phyloP scores from a whole-genome alignment of 2,888 invertebrate genomes.

The Itoplectis maculator region DNA sequence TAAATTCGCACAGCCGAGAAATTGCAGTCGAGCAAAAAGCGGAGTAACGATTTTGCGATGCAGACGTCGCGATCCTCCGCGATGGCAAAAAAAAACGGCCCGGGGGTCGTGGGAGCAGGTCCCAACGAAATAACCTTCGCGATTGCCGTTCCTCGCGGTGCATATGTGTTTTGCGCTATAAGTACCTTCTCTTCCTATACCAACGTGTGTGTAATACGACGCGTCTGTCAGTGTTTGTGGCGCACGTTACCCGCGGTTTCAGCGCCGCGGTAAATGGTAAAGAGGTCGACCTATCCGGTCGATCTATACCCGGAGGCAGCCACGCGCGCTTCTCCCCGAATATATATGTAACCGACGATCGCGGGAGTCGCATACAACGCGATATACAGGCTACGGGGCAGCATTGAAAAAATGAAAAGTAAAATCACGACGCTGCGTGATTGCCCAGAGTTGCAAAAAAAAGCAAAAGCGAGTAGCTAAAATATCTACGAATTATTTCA shows the following conservation, averaged over 20 bases:
- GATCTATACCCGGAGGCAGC: slow-evolving; percentile 64
- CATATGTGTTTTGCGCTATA: slow-evolving; percentile 32
- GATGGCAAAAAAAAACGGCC: slow-evolving; percentile 40
- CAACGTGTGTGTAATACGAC: slow-evolving; percentile 26
- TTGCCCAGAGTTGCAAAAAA: background rate
- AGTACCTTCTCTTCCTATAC: slow-evolving; percentile 42
- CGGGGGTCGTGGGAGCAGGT: slow-evolving; percentile 60
- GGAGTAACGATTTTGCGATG: slow-evolving; percentile 50
- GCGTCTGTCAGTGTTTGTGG: too few relatives aligned
- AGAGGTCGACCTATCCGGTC: slow-evolving; percentile 66
- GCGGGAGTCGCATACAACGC: slow-evolving; percentile 17
- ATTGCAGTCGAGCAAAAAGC: background rate
- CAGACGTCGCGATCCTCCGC: slow-evolving; percentile 49
- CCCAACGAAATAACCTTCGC: slow-evolving; percentile 56
- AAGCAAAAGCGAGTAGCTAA: slow-evolving; percentile 17
- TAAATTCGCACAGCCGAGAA: background rate
- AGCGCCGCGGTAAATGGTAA: slow-evolving; percentile 58
- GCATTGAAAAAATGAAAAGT: slow-evolving; percentile 36
- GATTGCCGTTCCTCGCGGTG: slow-evolving; percentile 52
- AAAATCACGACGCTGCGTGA: slow-evolving; percentile 34
- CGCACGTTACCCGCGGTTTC: too few relatives aligned
- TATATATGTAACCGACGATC: slow-evolving; percentile 29
- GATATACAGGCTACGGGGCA: slow-evolving; percentile 5
- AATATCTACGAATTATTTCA: background rate
- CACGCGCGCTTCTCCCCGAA: slow-evolving; percentile 62